phyloP scores from a whole-genome alignment of 2,797 vertebrate species.

The Rhabdophis nuchalis region DNA sequence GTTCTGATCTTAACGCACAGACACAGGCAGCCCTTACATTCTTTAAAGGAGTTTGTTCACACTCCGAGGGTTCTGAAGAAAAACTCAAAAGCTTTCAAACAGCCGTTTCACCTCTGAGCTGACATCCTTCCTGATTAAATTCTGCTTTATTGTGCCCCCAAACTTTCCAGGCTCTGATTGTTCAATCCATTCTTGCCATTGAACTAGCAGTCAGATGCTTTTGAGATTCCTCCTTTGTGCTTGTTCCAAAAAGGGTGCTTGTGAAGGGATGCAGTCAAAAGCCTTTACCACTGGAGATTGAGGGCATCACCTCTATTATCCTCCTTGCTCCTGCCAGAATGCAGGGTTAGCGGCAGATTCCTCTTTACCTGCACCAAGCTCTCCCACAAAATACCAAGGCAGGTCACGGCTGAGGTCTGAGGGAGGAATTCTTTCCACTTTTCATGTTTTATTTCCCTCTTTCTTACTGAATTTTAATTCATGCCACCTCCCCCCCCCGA shows the following conservation, averaged over 20 bases:
- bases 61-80: conserved; percentile 7
- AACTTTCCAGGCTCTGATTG: conserved; percentile 33
- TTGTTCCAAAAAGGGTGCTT: conserved; percentile 29
- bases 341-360: conserved; percentile 50
- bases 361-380: conserved; percentile 36
- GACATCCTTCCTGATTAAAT: conserved; percentile 34
- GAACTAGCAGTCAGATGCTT: conserved; percentile 40
- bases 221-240: conserved; percentile 24
- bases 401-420: conserved; percentile 36
- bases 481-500: conserved; percentile 26
- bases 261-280: conserved; percentile 41
- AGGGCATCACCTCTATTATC: conserved; percentile 64
- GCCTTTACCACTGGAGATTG: conserved; percentile 52
- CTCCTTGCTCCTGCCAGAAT: conserved; percentile 33
- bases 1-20: not conserved
- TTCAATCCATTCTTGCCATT: conserved; percentile 37
- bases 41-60: not conserved
- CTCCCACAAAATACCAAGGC: conserved; percentile 27
- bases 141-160: conserved; percentile 17
- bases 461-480: conserved; percentile 49
- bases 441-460: conserved; percentile 47
- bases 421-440: conserved; percentile 32
- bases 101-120: conserved; percentile 7
- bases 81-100: conserved; percentile 21
- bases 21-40: not conserved